Percentiles rank a stretch among this genome's conserved stretches.
Conservation (phyloP, 1,140 invertebrate species). For the Rhyzopertha dominica region DNA sequence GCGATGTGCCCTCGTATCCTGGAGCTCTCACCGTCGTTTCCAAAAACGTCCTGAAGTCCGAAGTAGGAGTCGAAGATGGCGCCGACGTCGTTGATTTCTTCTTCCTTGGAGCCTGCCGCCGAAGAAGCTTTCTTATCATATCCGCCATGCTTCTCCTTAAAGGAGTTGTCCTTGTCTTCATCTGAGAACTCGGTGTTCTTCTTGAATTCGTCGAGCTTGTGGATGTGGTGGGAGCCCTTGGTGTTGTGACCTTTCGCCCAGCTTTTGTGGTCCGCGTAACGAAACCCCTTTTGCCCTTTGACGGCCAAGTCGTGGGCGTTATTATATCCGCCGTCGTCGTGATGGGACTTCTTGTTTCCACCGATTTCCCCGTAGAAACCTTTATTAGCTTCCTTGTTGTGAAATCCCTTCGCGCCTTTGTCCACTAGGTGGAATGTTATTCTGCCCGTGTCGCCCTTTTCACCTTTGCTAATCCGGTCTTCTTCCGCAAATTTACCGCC, state of each 20-base stretch:
- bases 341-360: slow-evolving; percentile 57
- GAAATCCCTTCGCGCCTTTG: slow-evolving; percentile 58
- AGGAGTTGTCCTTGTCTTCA: slow-evolving; percentile 54
- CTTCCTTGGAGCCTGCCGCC: too few relatives aligned
- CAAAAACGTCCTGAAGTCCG: too few relatives aligned
- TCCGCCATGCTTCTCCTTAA: slow-evolving; percentile 53
- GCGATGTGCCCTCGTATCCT: too few relatives aligned
- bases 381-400: slow-evolving; percentile 56
- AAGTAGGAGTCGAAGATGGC: too few relatives aligned
- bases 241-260: slow-evolving; percentile 56
- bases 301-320: slow-evolving; percentile 56
- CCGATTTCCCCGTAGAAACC: slow-evolving; percentile 56
- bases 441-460: slow-evolving; percentile 36
- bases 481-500: too few relatives aligned
- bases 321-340: slow-evolving; percentile 59
- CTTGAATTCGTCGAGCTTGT: slow-evolving; percentile 62
- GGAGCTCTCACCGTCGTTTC: too few relatives aligned
- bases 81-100: too few relatives aligned
- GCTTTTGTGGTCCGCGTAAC: slow-evolving; percentile 53
- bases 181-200: slow-evolving; percentile 62
- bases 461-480: too few relatives aligned
- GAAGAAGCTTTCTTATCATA: slow-evolving; percentile 52
- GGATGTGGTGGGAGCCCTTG: slow-evolving; percentile 58
- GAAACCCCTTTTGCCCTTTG: slow-evolving; percentile 54
- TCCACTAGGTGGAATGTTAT: slow-evolving; percentile 53